These are phyloP conservation scores for Psilopsiagon aymara DNA, from an alignment of 2,113 vertebrate species.

Conservation along the genomic window DNA sequence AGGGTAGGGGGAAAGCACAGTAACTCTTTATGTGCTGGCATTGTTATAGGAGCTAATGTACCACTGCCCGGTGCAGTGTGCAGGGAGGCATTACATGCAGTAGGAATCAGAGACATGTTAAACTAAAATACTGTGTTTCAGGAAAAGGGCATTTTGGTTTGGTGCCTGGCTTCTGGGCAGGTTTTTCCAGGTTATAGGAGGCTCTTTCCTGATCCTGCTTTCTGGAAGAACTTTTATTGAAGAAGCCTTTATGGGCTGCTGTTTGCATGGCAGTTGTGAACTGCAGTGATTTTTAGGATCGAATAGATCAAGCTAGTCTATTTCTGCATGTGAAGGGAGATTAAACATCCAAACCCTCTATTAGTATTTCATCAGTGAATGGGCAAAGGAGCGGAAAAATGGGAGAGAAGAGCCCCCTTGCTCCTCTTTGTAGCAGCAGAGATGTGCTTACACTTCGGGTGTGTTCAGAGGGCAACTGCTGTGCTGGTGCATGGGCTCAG, in stretches of 20 bases:
- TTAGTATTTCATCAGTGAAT: background rate
- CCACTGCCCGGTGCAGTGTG: background rate
- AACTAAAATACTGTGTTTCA: background rate
- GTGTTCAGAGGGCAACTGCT: accelerated
- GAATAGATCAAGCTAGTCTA: background rate
- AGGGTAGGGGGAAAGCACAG: slow-evolving; percentile 34
- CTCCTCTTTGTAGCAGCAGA: background rate
- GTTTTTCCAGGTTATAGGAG: background rate
- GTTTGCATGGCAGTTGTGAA: background rate
- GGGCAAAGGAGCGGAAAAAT: background rate
- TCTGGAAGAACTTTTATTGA: background rate
- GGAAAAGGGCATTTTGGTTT: background rate
- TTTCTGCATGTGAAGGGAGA: background rate
- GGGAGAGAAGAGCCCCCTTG: background rate
- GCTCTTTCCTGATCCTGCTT: background rate
- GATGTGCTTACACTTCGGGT: accelerated
- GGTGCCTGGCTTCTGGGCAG: background rate
- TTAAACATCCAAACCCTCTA: accelerated
- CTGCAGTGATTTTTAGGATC: background rate
- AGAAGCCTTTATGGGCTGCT: background rate
- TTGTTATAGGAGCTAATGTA: slow-evolving; percentile 61
- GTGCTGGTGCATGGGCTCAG: accelerated
- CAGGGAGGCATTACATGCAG: slow-evolving; percentile 12
- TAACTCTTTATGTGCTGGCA: slow-evolving; percentile 74
- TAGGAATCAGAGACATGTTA: background rate